Evolutionary conservation across 2,797 vertebrate genomes (phyloP).

Genomic region (Cryptoprocta ferox): DNA sequence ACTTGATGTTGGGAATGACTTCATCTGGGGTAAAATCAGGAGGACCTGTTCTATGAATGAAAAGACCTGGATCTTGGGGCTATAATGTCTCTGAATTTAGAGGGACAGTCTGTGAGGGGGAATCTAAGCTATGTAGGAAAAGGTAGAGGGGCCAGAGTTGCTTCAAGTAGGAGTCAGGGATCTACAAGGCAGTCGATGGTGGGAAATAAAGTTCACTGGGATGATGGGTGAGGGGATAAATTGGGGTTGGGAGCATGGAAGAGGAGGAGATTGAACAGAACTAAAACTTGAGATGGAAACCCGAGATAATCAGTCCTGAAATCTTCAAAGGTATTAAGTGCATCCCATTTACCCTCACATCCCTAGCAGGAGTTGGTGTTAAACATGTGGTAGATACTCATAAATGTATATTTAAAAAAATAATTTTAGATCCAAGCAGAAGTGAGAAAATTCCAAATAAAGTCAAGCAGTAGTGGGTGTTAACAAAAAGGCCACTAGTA

Average conservation of each 20-base stretch:
- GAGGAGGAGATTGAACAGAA: background rate
- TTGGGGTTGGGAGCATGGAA: background rate
- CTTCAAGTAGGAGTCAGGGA: background rate
- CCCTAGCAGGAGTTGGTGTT: background rate
- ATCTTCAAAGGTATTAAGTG: background rate
- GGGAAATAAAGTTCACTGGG: background rate
- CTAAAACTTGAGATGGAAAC: background rate
- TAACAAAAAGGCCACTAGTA: background rate
- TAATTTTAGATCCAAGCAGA: background rate
- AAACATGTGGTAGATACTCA: background rate
- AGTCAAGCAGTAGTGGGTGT: background rate
- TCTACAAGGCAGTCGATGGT: background rate
- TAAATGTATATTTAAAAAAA: background rate
- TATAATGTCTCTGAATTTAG: background rate
- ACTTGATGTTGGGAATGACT: background rate
- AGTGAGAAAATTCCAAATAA: background rate
- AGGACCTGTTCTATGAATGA: background rate
- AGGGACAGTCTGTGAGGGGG: background rate
- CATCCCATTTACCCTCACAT: background rate
- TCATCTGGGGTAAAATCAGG: background rate
- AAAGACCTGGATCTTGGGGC: background rate
- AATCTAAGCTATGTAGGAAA: background rate
- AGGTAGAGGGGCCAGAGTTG: background rate
- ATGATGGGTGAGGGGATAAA: background rate
- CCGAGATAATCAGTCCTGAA: background rate